These are phyloP conservation scores for Callospermophilus lateralis DNA, from an alignment of 2,113 vertebrate genomes.

Conservation along the genomic window DNA sequence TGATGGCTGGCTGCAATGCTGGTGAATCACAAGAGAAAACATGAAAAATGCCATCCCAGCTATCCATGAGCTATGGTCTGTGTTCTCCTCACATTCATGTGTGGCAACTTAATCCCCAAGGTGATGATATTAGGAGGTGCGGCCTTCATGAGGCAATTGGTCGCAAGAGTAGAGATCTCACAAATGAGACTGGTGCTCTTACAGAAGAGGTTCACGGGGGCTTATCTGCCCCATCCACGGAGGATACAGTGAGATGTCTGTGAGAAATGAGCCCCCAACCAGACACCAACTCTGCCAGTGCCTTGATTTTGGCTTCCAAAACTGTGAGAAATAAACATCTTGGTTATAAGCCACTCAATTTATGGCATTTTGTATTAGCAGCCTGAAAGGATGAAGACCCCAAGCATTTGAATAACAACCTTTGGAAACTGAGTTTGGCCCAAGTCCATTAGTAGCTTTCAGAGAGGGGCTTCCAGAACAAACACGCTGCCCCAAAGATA, in stretches of 20 bases:
- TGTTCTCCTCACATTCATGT: neutral
- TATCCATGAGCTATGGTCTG: neutral
- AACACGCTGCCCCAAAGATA: neutral
- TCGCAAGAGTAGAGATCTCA: neutral
- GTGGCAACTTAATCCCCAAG: neutral
- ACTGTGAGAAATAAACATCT: neutral
- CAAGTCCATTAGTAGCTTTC: neutral
- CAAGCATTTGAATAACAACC: neutral
- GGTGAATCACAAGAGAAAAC: neutral
- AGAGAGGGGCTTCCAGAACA: neutral
- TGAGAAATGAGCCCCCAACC: neutral
- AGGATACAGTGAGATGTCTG: neutral
- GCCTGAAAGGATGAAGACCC: neutral
- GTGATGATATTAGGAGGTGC: too few species aligned
- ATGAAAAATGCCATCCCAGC: neutral
- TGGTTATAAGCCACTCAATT: neutral
- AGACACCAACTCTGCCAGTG: neutral
- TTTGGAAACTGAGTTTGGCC: neutral
- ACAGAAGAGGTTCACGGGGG: neutral
- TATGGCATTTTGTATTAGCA: neutral
- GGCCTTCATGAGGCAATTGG: neutral
- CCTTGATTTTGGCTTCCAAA: neutral
- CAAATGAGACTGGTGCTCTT: neutral
- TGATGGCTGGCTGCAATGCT: neutral
- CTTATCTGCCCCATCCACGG: too few species aligned